Evolutionary conservation across 2,113 vertebrate species (phyloP).

Genomic region (Jaculus jaculus): DNA sequence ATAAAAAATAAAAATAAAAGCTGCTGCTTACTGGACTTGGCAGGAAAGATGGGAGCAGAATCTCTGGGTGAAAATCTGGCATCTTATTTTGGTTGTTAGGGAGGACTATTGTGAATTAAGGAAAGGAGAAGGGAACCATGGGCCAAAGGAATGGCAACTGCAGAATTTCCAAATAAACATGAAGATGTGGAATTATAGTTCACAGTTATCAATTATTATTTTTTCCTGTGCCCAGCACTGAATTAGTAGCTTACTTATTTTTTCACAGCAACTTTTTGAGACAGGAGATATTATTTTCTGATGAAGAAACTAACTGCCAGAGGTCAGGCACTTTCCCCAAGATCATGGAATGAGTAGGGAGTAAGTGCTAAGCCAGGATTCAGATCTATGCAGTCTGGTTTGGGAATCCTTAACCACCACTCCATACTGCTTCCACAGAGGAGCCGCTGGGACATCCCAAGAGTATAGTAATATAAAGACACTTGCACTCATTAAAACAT

Average conservation of each 20-base stretch:
- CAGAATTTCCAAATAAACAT: background rate
- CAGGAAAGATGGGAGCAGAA: background rate
- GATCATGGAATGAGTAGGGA: background rate
- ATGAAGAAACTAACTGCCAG: constrained; percentile 3
- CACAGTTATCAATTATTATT: background rate
- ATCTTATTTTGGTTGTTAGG: background rate
- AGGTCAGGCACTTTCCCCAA: background rate
- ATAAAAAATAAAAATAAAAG: too few relatives aligned
- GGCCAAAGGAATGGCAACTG: too few relatives aligned
- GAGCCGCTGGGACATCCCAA: background rate
- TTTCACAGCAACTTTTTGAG: background rate
- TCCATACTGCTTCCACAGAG: background rate
- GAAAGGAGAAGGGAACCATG: background rate
- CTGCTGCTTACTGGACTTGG: background rate
- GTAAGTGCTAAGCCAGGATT: background rate
- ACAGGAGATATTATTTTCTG: background rate
- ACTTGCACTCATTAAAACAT: background rate
- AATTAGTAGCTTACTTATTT: background rate
- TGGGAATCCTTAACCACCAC: background rate
- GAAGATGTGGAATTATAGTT: background rate
- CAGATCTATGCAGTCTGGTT: background rate
- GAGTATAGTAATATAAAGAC: background rate
- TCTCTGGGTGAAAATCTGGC: background rate
- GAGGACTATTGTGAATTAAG: background rate
- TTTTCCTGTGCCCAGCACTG: background rate